Percentiles rank a stretch among this genome's conserved stretches.
Evolutionary conservation across 1,140 invertebrate species (phyloP).

Genomic region (Atta colombica): DNA sequence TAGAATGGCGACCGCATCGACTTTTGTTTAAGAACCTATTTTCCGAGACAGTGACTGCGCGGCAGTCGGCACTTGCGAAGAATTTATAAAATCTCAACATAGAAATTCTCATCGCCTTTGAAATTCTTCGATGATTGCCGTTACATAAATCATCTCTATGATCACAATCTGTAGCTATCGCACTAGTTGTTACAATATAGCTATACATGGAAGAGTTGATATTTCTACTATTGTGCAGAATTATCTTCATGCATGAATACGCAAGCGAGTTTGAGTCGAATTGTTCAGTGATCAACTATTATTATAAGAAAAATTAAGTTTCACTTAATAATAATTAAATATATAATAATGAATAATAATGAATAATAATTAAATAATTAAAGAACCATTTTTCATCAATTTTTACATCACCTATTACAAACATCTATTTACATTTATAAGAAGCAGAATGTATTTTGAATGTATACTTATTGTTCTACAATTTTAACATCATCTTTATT

Average conservation of each 20-base stretch:
- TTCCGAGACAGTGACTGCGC: constrained; percentile 39
- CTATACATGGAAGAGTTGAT: not conserved
- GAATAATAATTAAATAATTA: not conserved
- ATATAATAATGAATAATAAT: too few species aligned
- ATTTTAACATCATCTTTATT: not conserved
- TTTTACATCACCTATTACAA: not conserved
- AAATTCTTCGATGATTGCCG: not conserved
- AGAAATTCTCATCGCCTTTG: constrained; percentile 39
- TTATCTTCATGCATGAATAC: constrained; percentile 12
- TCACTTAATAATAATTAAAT: not conserved
- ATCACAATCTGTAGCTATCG: not conserved
- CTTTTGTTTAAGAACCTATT: constrained; percentile 64
- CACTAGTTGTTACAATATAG: not conserved
- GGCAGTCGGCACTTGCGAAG: not conserved
- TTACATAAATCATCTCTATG: constrained; percentile 26
- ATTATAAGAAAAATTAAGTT: not conserved
- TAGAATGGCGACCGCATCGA: constrained; percentile 30
- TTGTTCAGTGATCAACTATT: not conserved
- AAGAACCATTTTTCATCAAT: not conserved
- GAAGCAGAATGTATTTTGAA: not conserved
- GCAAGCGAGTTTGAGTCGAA: not conserved
- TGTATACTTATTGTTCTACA: too few species aligned
- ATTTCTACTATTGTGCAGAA: not conserved
- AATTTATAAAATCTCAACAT: constrained; percentile 53
- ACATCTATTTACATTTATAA: not conserved